Base-by-base conservation (phyloP, 2,888 invertebrate genomes). In the Cephus runcator region DNA sequence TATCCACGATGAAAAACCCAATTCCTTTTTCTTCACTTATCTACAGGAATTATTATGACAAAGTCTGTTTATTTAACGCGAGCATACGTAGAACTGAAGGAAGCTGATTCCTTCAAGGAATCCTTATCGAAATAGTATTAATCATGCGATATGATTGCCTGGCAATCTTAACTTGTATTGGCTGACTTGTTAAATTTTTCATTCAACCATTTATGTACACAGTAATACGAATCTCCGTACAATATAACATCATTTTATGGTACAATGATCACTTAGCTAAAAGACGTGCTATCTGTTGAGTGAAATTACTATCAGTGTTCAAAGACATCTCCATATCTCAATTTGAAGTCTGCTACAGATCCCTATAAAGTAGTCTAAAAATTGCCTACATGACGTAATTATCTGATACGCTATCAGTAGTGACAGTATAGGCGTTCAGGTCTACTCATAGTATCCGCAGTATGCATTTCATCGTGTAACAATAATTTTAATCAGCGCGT, bases 381-480 rank as follows among this genome's bases (percentile, higher is more conserved):
- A 80, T 87, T 80, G 82, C 78, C 80, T 81, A 77, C 36, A 78
- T 82, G 83, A 82, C 79, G 81, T 73, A 77, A 79, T 84, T 85
- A 86, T 87, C 88, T 85, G 88, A 88, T 88, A 89, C 82, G 84
- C 79, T 86, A 88, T 88, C 77, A 71, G 71, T 79, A 56, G 73
- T 74, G 76, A 75, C 77, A 80, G 77, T 81, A 77, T 82, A 77
- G 76, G 34, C 35, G 78, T 34, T 75, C 35, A 34, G 68, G 75
- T 69, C 73, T 71, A 34, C 40, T 69, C 69, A 68, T 69, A 33
- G 33, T 77, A 68, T 34, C 23, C n/a, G 69, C 69, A 78, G 75
- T 75, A 40, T 31, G 77, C 34, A 69, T 73, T 56, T 78, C 11
- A 73, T 68, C 78, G 75, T 75, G 69, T 30, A 75, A 34, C 73